Conservation (phyloP, 2,797 vertebrate species). For the Stomatorhinus walkeri region DNA sequence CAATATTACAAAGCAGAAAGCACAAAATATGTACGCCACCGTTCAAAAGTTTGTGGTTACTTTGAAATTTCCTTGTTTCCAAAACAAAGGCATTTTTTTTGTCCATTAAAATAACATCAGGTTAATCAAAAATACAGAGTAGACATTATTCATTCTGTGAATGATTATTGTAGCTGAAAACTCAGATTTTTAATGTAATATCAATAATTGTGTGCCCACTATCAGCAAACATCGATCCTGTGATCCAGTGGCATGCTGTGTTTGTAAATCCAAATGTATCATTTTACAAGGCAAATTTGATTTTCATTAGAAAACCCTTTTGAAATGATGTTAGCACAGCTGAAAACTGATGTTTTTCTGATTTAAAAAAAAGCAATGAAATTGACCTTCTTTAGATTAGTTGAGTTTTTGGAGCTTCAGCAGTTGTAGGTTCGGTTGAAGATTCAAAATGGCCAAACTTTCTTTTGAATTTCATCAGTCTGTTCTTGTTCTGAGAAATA, state of each 20-base stretch:
- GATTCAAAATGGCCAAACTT: neutral
- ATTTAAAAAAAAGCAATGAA: neutral
- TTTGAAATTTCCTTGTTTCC: neutral
- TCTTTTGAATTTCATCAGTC: neutral
- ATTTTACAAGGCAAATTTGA: neutral
- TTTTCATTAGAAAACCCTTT: neutral
- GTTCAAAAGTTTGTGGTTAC: neutral
- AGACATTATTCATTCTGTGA: neutral
- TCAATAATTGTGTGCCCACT: neutral
- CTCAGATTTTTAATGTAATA: neutral
- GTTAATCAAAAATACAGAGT: neutral
- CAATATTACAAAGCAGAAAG: neutral
- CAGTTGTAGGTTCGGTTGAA: neutral
- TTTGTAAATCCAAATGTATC: neutral
- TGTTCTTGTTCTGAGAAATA: neutral
- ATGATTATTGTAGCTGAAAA: neutral
- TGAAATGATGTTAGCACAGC: neutral
- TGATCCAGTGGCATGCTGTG: neutral
- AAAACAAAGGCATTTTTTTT: neutral
- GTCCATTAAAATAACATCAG: neutral
- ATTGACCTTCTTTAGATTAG: neutral
- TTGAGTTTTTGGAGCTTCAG: neutral
- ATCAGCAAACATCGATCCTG: neutral
- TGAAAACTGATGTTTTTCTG: neutral
- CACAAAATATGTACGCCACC: neutral